These are phyloP conservation scores for Actinostola sp. DNA, from an alignment of 92 coral and sea anemone species.

Conservation along the genomic window DNA sequence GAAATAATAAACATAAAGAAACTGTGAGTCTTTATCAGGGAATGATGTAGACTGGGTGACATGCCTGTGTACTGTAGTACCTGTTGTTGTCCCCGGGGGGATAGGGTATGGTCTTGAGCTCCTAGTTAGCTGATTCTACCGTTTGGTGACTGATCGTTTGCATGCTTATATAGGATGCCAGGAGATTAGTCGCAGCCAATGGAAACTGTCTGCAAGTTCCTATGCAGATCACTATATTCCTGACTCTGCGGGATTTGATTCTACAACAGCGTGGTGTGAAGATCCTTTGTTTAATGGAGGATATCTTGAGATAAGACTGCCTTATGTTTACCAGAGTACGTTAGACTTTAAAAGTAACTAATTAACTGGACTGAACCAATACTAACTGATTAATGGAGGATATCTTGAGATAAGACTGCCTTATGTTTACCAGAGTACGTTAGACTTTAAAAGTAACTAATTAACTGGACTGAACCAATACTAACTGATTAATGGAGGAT, in stretches of 20 bases:
- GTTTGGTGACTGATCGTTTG: background rate
- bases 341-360: background rate
- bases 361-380: background rate
- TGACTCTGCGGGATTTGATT: background rate
- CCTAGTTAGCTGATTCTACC: too few species aligned
- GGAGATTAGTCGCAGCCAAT: background rate
- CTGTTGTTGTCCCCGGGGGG: too few species aligned
- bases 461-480: too few species aligned
- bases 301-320: constrained; percentile 6
- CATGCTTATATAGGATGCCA: constrained; percentile 18
- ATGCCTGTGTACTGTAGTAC: too few species aligned
- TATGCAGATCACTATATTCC: constrained; percentile 11
- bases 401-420: too few species aligned
- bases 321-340: constrained; percentile 12
- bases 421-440: too few species aligned
- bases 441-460: too few species aligned
- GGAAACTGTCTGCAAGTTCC: constrained; percentile 16
- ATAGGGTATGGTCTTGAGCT: too few species aligned
- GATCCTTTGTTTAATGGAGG: background rate
- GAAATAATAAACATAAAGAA: too few species aligned
- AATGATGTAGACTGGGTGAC: too few species aligned
- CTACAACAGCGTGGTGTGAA: constrained; percentile 22
- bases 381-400: background rate
- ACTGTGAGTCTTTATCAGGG: too few species aligned
- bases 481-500: too few species aligned